phyloP scores from a whole-genome alignment of 2,888 invertebrate genomes.

The Erebia ligea region DNA sequence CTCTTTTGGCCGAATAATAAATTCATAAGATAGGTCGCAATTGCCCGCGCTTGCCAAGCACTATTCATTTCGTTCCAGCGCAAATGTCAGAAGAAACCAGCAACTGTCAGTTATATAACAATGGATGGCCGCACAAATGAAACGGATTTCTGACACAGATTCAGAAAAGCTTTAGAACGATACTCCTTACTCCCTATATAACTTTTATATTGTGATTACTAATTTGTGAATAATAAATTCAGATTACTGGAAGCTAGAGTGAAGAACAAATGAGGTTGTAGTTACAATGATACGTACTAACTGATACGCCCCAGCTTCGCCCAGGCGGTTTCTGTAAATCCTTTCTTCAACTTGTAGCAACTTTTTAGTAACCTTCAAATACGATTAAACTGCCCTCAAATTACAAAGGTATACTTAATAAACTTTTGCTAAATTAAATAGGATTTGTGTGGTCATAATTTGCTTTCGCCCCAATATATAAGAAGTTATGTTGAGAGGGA shows the following conservation, averaged over 20 bases:
- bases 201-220: not conserved
- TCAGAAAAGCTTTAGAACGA: not conserved
- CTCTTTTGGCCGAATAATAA: constrained; percentile 22
- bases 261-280: not conserved
- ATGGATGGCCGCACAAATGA: not conserved
- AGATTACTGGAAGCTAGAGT: not conserved
- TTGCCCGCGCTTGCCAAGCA: constrained; percentile 23
- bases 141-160: constrained; percentile 2
- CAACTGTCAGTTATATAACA: constrained; percentile 17
- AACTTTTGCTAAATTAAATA: no score
- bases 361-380: no score
- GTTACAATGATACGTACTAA: no score
- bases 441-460: no score
- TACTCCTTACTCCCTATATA: no score
- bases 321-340: no score
- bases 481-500: no score
- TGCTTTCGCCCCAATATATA: no score
- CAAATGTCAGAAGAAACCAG: constrained; percentile 13
- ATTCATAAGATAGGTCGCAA: constrained; percentile 27
- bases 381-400: no score
- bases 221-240: not conserved
- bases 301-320: no score
- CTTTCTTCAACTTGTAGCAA: no score
- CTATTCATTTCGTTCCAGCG: constrained; percentile 11
- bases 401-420: no score